Percentiles rank a stretch among this genome's conserved stretches.
Conservation (phyloP, 2,113 vertebrate species). For the Melospiza melodia region DNA sequence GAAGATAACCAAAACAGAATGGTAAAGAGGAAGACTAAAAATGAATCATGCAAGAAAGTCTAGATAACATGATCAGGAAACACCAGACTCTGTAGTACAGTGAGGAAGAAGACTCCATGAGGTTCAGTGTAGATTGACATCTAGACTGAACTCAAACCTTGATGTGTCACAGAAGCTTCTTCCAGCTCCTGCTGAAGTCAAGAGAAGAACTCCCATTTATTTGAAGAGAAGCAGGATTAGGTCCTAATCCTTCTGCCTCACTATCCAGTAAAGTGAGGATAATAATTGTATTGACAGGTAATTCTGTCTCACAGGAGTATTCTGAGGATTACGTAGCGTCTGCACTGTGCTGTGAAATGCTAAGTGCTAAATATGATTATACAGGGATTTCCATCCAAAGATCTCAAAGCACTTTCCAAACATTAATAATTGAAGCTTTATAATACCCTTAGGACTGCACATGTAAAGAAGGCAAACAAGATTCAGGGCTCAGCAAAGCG, state of each 20-base stretch:
- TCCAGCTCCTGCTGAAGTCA: neutral
- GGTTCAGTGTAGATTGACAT: neutral
- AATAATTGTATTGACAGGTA: conserved; percentile 72
- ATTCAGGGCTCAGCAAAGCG: conserved; percentile 61
- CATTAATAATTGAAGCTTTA: conserved; percentile 70
- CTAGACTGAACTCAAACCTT: neutral
- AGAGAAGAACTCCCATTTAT: conserved; percentile 12
- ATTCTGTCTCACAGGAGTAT: conserved; percentile 70
- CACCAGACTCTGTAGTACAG: neutral
- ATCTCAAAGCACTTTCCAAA: conserved; percentile 71
- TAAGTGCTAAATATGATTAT: conserved; percentile 74
- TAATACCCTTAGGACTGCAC: conserved; percentile 65
- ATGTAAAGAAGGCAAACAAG: conserved; percentile 67
- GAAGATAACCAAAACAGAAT: neutral
- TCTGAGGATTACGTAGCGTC: conserved; percentile 62
- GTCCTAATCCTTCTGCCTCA: conserved; percentile 57
- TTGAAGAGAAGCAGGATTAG: conserved; percentile 53
- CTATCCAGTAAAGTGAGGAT: conserved; percentile 64
- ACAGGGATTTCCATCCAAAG: conserved; percentile 67
- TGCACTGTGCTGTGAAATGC: conserved; percentile 65
- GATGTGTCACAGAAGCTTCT: conserved; percentile 7
- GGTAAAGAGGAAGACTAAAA: neutral
- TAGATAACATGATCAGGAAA: neutral
- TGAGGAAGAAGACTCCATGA: neutral
- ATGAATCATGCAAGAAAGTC: neutral